Percentiles rank a stretch among this genome's conserved stretches.
Evolutionary conservation across 1,140 invertebrate genomes (phyloP).

Genomic region (Brachionus calyciflorus): DNA sequence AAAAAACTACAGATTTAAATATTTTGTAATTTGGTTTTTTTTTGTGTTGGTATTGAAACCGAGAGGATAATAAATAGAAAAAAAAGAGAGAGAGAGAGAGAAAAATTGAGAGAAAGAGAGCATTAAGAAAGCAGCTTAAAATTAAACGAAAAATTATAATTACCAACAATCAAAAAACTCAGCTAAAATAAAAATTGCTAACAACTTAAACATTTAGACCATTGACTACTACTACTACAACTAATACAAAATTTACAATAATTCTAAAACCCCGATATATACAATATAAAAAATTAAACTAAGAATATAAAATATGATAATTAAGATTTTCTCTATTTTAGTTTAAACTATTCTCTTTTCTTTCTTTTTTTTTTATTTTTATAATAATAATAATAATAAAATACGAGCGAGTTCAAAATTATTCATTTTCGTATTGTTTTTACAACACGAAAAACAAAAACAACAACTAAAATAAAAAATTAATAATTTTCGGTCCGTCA

Average conservation of each 20-base stretch:
- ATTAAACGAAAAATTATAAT: constrained; percentile 33
- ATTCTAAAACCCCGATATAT: too few relatives aligned
- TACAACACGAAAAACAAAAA: too few relatives aligned
- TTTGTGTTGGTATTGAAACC: constrained; percentile 23
- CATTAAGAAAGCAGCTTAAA: background rate
- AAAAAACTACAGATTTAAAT: constrained; percentile 20
- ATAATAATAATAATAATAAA: too few relatives aligned
- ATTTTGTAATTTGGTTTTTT: background rate
- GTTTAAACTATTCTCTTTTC: constrained; percentile 22
- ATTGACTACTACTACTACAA: constrained; percentile 8
- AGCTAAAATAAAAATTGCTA: background rate
- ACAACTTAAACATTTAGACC: background rate
- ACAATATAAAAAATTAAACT: too few relatives aligned
- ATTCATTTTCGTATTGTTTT: too few relatives aligned
- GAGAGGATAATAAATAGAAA: constrained; percentile 18
- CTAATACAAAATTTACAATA: background rate
- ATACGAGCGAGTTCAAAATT: too few relatives aligned
- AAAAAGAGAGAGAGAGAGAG: background rate
- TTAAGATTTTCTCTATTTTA: background rate
- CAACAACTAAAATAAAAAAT: too few relatives aligned
- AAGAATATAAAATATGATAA: constrained; percentile 42
- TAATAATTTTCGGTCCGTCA: too few relatives aligned
- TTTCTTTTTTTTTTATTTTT: too few relatives aligned
- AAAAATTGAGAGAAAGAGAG: too few relatives aligned
- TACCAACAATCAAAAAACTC: background rate